phyloP scores from a whole-genome alignment of 2,888 invertebrate species.

The Drosophila conformis region DNA sequence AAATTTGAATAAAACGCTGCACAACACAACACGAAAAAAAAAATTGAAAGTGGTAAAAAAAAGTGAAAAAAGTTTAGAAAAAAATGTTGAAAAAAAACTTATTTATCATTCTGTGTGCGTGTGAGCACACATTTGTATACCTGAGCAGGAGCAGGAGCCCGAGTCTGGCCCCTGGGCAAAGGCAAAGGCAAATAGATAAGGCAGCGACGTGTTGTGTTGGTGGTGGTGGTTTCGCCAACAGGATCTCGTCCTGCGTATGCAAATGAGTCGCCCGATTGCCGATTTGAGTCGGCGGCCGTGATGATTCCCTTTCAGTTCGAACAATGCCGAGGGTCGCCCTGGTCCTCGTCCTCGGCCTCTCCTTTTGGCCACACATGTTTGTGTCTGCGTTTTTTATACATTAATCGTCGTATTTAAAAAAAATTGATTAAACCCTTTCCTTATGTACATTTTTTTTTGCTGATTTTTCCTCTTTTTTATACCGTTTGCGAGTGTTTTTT shows the following conservation, averaged over 20 bases:
- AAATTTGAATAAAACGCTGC: constrained; percentile 73
- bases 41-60: constrained; percentile 80
- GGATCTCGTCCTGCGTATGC: constrained; percentile 73
- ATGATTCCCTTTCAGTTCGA: constrained; percentile 75
- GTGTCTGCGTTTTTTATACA: constrained; percentile 71
- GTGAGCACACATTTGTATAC: constrained; percentile 56
- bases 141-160: constrained; percentile 33
- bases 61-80: constrained; percentile 75
- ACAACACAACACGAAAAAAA: constrained; percentile 62
- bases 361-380: constrained; percentile 69
- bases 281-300: constrained; percentile 39
- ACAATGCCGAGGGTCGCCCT: constrained; percentile 72
- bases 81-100: constrained; percentile 70
- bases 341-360: constrained; percentile 40
- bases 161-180: constrained; percentile 44
- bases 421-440: constrained; percentile 81
- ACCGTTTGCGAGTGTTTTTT: constrained; percentile 47
- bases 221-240: constrained; percentile 56
- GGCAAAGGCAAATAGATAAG: constrained; percentile 79
- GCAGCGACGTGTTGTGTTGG: constrained; percentile 50
- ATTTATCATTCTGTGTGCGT: constrained; percentile 72
- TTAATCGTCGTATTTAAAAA: constrained; percentile 75
- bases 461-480: constrained; percentile 74
- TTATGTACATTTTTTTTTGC: constrained; percentile 61
- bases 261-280: constrained; percentile 64